Percentiles rank a stretch among this genome's conserved stretches.
These are phyloP conservation scores for Philonicus albiceps DNA, from an alignment of 2,888 invertebrate genomes.

Conservation along the genomic window DNA sequence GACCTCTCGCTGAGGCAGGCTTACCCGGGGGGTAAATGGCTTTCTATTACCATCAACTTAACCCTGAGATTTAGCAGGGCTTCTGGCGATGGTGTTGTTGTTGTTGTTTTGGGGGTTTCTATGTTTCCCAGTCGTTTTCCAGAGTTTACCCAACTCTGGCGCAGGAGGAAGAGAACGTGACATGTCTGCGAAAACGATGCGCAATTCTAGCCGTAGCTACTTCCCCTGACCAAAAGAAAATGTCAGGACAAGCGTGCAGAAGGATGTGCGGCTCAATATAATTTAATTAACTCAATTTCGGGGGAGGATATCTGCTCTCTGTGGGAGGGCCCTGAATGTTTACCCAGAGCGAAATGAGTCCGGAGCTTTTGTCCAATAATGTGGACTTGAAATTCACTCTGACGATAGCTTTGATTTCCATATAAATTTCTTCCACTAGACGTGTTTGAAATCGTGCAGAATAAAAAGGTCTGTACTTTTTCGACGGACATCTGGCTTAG, in stretches of 20 bases:
- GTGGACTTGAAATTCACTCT: neutral
- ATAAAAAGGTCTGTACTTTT: neutral
- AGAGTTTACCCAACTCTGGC: neutral
- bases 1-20: constrained; percentile 49
- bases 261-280: constrained; percentile 29
- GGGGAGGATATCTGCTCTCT: constrained; percentile 25
- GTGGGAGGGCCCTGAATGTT: constrained; percentile 26
- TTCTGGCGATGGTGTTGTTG: neutral
- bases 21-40: constrained; percentile 50
- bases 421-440: neutral
- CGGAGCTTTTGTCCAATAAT: neutral
- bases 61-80: constrained; percentile 11
- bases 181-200: neutral
- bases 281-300: constrained; percentile 38
- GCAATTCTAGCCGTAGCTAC: neutral
- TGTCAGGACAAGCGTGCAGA: neutral
- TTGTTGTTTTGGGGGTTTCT: constrained; percentile 17
- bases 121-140: neutral
- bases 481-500: neutral
- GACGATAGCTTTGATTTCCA: constrained; percentile 1
- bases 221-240: neutral
- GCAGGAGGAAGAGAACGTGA: constrained; percentile 2
- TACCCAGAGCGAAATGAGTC: neutral
- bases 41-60: constrained; percentile 45
- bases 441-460: neutral